These are phyloP conservation scores for Euproctis similis DNA, from an alignment of 2,888 invertebrate genomes.

Conservation along the genomic window DNA sequence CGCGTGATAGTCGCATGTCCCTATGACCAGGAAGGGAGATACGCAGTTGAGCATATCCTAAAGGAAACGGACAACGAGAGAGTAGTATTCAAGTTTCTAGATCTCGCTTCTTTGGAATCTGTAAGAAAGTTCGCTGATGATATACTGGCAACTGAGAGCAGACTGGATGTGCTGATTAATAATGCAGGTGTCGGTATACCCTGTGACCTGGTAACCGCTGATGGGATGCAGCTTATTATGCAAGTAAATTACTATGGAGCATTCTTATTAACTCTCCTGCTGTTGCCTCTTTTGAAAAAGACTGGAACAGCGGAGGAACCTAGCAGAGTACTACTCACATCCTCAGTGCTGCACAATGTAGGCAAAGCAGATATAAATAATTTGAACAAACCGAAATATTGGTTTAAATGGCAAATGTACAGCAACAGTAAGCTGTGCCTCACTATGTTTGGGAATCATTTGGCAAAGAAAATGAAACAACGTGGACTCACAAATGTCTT, in stretches of 20 bases:
- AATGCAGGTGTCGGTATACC: conserved; percentile 84
- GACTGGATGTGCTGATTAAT: conserved; percentile 86
- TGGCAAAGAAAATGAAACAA: conserved; percentile 77
- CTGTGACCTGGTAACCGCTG: conserved; percentile 73
- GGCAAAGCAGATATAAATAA: conserved; percentile 79
- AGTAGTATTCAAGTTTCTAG: conserved; percentile 79
- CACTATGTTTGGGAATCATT: conserved; percentile 80
- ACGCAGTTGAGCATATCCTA: conserved; percentile 72
- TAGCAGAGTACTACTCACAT: conserved; percentile 82
- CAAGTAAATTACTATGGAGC: conserved; percentile 94
- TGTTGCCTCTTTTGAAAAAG: conserved; percentile 83
- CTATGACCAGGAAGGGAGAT: conserved; percentile 32
- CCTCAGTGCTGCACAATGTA: conserved; percentile 80
- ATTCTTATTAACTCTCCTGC: conserved; percentile 89
- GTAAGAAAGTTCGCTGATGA: conserved; percentile 85
- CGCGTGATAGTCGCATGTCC: conserved; percentile 46
- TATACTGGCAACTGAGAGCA: conserved; percentile 78
- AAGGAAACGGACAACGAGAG: conserved; percentile 77
- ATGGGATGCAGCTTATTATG: conserved; percentile 88
- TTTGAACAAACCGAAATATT: conserved; percentile 68
- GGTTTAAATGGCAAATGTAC: conserved; percentile 63
- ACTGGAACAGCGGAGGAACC: conserved; percentile 63
- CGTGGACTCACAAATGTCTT: conserved; percentile 82
- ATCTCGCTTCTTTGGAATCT: conserved; percentile 81
- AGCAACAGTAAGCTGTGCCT: conserved; percentile 80